A percentile compares a stretch with the other conserved stretches of the same genome.
Conservation (phyloP, 2,113 vertebrate species). For the Ictalurus punctatus region DNA sequence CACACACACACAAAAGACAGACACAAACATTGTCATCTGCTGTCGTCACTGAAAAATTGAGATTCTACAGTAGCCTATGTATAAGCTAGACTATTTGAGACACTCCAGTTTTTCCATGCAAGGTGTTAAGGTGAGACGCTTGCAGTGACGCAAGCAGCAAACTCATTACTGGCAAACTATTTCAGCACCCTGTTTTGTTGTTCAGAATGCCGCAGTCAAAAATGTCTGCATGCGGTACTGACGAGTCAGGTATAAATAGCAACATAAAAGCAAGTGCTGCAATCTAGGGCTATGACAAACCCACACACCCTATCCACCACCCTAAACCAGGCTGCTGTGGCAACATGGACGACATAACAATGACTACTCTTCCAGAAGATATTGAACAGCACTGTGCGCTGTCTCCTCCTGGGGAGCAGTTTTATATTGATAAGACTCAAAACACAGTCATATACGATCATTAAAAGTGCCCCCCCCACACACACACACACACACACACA, state of each 20-base stretch:
- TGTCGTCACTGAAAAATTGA: background rate
- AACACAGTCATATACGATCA: constrained; percentile 6
- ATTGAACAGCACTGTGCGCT: constrained; percentile 69
- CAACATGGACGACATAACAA: constrained; percentile 76
- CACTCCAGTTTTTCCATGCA: background rate
- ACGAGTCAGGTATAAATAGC: constrained; percentile 75
- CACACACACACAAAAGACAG: background rate
- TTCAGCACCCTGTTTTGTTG: constrained; percentile 61
- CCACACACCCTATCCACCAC: constrained; percentile 76
- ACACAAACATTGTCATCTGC: constrained; percentile 10
- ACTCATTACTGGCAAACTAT: constrained; percentile 54
- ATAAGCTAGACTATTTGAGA: constrained; percentile 14
- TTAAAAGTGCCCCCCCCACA: background rate
- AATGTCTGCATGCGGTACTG: constrained; percentile 66
- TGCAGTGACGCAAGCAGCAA: constrained; percentile 19
- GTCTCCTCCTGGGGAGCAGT: constrained; percentile 65
- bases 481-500: background rate
- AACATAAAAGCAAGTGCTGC: constrained; percentile 79
- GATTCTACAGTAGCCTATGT: constrained; percentile 2
- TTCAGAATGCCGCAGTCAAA: constrained; percentile 64
- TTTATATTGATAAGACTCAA: constrained; percentile 60
- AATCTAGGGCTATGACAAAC: constrained; percentile 76
- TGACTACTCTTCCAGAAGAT: constrained; percentile 74
- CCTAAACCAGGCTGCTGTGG: constrained; percentile 76
- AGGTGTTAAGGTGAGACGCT: constrained; percentile 36